These are phyloP conservation scores for Lepilemur ruficaudatus DNA, from an alignment of 2,797 vertebrate genomes.

Conservation along the genomic window DNA sequence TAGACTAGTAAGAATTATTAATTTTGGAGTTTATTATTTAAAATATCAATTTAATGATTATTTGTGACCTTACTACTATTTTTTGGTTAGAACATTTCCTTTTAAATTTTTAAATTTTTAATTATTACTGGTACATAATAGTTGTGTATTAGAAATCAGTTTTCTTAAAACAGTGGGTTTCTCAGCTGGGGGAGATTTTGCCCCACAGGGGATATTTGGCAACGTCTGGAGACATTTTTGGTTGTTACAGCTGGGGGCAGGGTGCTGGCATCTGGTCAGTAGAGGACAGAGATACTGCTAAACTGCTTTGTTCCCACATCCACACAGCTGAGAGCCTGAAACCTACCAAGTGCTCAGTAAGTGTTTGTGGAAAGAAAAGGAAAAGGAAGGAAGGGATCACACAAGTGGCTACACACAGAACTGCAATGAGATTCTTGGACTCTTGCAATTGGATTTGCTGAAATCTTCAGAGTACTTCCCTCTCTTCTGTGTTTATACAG, in stretches of 20 bases:
- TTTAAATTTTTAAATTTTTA: neutral
- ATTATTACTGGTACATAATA: neutral
- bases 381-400: neutral
- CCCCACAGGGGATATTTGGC: neutral
- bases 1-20: neutral
- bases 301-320: neutral
- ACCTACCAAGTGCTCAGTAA: neutral
- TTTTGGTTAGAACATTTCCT: neutral
- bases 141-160: neutral
- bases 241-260: neutral
- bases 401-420: neutral
- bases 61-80: neutral
- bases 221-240: neutral
- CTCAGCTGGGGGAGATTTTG: neutral
- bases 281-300: neutral
- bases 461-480: neutral
- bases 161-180: neutral
- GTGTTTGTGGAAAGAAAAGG: neutral
- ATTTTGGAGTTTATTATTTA: neutral
- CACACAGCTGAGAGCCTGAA: neutral
- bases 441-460: neutral
- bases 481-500: neutral
- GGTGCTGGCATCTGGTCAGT: neutral
- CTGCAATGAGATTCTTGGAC: neutral
- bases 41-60: neutral